A percentile compares a stretch with the other conserved stretches of the same genome.
Evolutionary conservation across 2,113 vertebrate species (phyloP).

Genomic region (Zosterops lateralis): DNA sequence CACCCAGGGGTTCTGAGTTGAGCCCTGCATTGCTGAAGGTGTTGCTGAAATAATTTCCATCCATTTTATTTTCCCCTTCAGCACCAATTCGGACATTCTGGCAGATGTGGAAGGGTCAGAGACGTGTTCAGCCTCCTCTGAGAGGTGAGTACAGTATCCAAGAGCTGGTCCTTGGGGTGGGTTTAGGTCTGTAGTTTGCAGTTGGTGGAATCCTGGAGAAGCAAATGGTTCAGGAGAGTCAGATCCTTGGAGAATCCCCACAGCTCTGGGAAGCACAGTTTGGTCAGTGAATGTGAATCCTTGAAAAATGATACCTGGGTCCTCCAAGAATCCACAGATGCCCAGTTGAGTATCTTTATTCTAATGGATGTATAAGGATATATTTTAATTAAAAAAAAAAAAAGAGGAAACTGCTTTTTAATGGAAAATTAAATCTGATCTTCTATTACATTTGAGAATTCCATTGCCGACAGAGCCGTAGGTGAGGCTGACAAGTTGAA

Average conservation of each 20-base stretch:
- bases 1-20: accelerated
- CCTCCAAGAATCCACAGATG: not conserved
- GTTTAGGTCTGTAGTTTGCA: not conserved
- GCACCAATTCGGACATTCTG: conserved; percentile 78
- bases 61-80: conserved; percentile 27
- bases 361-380: not conserved
- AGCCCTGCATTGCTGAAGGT: not conserved
- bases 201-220: not conserved
- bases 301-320: not conserved
- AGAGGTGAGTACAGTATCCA: conserved; percentile 51
- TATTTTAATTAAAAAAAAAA: not conserved
- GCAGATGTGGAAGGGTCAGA: conserved; percentile 65
- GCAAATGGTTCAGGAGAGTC: not conserved
- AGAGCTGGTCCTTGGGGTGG: not conserved
- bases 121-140: conserved; percentile 19
- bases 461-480: not conserved
- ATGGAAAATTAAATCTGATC: not conserved
- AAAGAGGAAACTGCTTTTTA: not conserved
- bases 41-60: not conserved
- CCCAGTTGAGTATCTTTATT: not conserved
- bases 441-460: not conserved
- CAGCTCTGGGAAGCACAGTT: not conserved
- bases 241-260: not conserved
- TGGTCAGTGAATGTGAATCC: not conserved
- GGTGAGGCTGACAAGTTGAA: not conserved